phyloP scores from a whole-genome alignment of 2,797 vertebrate species.

The Babyrousa celebensis region DNA sequence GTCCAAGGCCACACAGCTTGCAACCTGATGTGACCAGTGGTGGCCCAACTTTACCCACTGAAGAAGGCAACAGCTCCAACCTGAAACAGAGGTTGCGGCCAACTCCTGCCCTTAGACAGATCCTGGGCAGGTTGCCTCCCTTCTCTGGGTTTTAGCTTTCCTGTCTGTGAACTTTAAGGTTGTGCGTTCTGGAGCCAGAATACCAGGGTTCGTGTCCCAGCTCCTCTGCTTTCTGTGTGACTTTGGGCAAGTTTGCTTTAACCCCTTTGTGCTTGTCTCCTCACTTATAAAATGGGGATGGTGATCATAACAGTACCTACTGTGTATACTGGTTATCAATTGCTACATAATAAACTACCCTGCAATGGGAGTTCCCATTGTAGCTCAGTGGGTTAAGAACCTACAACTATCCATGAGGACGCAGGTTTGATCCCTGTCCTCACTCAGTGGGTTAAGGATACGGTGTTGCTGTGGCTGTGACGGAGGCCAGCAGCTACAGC shows the following conservation, averaged over 20 bases:
- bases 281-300: neutral
- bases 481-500: too few relatives aligned
- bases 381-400: too few relatives aligned
- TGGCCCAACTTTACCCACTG: neutral
- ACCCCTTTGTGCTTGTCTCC: neutral
- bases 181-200: neutral
- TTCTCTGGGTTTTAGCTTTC: neutral
- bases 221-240: neutral
- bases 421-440: too few relatives aligned
- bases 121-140: neutral
- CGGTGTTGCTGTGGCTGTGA: too few relatives aligned
- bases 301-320: too few relatives aligned
- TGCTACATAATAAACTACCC: neutral
- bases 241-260: neutral
- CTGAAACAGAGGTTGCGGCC: neutral
- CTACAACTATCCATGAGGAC: too few relatives aligned
- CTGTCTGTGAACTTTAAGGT: neutral
- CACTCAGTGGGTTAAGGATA: too few relatives aligned
- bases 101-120: neutral
- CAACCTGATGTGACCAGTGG: neutral
- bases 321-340: neutral
- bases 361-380: too few relatives aligned
- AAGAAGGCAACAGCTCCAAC: neutral
- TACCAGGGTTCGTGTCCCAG: neutral
- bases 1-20: neutral